Base-by-base conservation (phyloP, 2,113 vertebrate genomes). In the Puntigrus tetrazona region DNA sequence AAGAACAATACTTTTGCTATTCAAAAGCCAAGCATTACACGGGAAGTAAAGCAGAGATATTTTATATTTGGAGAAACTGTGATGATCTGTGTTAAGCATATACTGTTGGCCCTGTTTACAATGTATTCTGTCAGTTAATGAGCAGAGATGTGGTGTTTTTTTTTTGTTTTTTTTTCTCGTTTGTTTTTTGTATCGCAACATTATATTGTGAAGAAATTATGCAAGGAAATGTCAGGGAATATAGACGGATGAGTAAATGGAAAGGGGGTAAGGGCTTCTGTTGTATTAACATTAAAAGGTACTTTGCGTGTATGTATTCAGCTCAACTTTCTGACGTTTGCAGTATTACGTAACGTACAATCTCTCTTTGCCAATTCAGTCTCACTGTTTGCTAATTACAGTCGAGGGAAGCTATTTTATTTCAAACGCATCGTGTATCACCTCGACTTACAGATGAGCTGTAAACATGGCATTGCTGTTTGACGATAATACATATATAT, bases 331-430 rank as follows among this genome's bases (percentile, higher is more conserved):
- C 22, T 78, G 41, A 78, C 79, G 80, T 85, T 55, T 85, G 78
- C 90, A 91, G 88, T 91, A 88, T 89, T 89, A 88, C 67, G 75
- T 81, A 65, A n/a, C 13, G 43, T 63, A 65, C 81, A 14, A 18
- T 50, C 47, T 70, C 45, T 84, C 70, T 45, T 43, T 85, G 80
- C 81, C 80, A 76, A 80, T 69, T 41, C 47, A 81, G 22, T 65
- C 55, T 65, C 55, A 65, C 57, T 65, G 59, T 78, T 69, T 43
- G 70, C 70, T 73, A 73, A 36, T 72, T 72, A 72, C 36, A 72
- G 2, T 43, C 2, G 5, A 72, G 55, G 55, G 73, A 88, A 73
- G 70, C 36, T 75, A 31, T 87, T 84, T 52, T 78, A 50, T 65
- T 55, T 80, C 27, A 57, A 52, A 63, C 2, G 0, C 61, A 65